Evolutionary conservation across 2,113 vertebrate species (phyloP).

Genomic region (Alexandromys fortis): DNA sequence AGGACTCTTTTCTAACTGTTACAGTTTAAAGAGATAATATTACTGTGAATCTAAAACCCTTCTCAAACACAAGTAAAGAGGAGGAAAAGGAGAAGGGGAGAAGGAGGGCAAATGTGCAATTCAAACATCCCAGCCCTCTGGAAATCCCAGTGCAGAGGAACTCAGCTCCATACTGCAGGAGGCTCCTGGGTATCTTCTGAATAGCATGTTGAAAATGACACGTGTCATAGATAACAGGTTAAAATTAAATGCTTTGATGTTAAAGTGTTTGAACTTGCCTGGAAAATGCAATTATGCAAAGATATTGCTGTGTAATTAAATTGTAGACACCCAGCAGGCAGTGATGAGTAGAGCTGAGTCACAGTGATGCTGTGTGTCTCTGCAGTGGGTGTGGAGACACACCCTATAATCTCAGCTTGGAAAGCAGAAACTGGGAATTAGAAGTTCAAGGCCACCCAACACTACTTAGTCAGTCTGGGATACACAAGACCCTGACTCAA

Average conservation of each 20-base stretch:
- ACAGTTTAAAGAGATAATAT: slow-evolving; percentile 4
- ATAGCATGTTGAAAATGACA: neutral
- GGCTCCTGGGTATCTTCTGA: neutral
- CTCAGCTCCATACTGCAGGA: neutral
- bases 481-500: neutral
- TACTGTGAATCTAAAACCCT: neutral
- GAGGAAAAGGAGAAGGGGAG: neutral
- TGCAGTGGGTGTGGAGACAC: neutral
- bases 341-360: neutral
- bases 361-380: neutral
- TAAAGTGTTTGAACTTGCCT: slow-evolving; percentile 52
- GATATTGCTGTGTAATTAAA: neutral
- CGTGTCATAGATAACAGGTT: neutral
- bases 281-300: slow-evolving; percentile 7
- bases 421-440: neutral
- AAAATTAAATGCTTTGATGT: slow-evolving; percentile 38
- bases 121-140: slow-evolving; percentile 7
- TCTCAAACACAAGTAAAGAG: neutral
- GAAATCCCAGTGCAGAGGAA: neutral
- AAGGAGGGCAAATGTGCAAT: neutral
- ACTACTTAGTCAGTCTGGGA: neutral
- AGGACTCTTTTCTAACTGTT: slow-evolving; percentile 7
- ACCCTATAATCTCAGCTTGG: neutral
- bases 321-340: neutral
- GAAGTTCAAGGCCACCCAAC: neutral